phyloP scores from a whole-genome alignment of 2,888 invertebrate genomes.

The Lasioglossum villosulum region DNA sequence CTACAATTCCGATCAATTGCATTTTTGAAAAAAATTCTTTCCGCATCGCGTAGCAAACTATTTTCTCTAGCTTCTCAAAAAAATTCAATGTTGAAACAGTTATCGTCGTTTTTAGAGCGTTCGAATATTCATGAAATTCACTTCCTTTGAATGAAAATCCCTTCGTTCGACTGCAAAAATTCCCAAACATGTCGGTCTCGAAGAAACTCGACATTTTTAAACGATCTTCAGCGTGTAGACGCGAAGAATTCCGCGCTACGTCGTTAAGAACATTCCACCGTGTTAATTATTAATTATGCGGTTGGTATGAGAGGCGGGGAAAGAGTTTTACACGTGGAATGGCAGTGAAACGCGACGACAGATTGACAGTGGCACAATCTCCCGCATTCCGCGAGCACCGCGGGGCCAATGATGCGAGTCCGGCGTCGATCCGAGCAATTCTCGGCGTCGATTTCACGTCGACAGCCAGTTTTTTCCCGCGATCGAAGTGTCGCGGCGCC shows the following conservation, averaged over 20 bases:
- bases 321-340: background rate
- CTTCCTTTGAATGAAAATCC: too few species aligned
- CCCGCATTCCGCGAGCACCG: slow-evolving; percentile 8
- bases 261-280: background rate
- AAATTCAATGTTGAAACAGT: too few species aligned
- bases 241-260: too few species aligned
- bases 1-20: too few species aligned
- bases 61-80: too few species aligned
- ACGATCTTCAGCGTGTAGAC: too few species aligned
- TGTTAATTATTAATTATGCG: background rate
- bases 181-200: background rate
- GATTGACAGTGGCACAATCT: background rate
- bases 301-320: background rate
- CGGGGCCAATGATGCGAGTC: slow-evolving; percentile 1
- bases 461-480: background rate
- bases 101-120: too few species aligned
- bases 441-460: background rate
- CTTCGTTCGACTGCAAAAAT: too few species aligned
- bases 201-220: background rate
- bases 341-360: background rate
- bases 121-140: too few species aligned
- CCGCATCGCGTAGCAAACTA: too few species aligned
- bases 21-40: too few species aligned
- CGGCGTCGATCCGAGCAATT: background rate
- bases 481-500: background rate